phyloP scores from a whole-genome alignment of 2,888 invertebrate genomes.

The Automeris io region DNA sequence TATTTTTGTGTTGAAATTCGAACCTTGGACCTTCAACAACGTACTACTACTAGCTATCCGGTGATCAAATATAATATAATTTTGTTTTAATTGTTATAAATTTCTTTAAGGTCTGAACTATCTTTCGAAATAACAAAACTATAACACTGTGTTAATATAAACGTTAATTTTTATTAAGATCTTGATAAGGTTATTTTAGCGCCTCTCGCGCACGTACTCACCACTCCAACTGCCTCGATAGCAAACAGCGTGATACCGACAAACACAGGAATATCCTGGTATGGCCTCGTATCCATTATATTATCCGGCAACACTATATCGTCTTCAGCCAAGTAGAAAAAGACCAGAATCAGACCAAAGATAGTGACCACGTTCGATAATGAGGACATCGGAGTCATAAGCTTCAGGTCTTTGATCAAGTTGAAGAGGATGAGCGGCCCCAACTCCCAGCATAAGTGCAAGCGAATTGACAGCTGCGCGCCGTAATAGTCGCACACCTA shows the following conservation, averaged over 20 bases:
- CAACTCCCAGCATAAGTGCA: constrained; percentile 77
- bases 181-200: too few relatives aligned
- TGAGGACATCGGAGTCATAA: constrained; percentile 87
- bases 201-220: constrained; percentile 63
- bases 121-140: too few relatives aligned
- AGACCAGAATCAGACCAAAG: constrained; percentile 82
- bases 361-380: constrained; percentile 86
- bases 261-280: constrained; percentile 82
- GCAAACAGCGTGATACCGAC: constrained; percentile 94
- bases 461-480: constrained; percentile 49
- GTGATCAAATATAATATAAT: too few relatives aligned
- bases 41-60: too few relatives aligned
- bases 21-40: too few relatives aligned
- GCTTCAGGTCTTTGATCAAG: constrained; percentile 83
- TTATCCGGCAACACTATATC: constrained; percentile 71
- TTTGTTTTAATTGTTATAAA: too few relatives aligned
- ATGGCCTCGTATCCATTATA: constrained; percentile 61
- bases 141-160: too few relatives aligned
- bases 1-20: too few relatives aligned
- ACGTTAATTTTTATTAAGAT: too few relatives aligned
- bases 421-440: constrained; percentile 79
- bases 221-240: constrained; percentile 87
- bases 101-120: too few relatives aligned
- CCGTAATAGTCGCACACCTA: constrained; percentile 70
- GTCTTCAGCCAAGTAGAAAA: constrained; percentile 82